Evolutionary conservation across 2,113 vertebrate species (phyloP).

Genomic region (Candoia aspera): DNA sequence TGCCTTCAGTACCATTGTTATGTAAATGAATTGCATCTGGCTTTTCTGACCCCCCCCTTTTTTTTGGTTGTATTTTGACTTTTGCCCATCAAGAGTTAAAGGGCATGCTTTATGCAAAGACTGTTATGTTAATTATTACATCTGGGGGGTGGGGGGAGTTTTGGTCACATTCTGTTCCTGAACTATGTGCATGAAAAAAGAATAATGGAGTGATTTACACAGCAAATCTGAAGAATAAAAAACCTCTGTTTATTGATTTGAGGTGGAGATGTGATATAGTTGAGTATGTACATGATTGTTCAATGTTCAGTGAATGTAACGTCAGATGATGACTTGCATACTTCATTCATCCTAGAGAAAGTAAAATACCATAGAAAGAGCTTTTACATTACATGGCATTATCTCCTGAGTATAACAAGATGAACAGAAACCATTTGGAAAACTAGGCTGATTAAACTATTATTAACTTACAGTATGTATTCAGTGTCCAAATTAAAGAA

Average conservation of each 20-base stretch:
- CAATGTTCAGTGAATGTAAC: background rate
- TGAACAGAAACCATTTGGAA: background rate
- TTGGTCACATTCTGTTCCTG: background rate
- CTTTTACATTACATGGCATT: background rate
- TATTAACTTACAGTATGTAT: background rate
- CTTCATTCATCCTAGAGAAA: background rate
- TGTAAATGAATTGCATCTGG: background rate
- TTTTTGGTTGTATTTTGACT: background rate
- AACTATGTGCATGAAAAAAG: background rate
- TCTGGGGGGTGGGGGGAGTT: background rate
- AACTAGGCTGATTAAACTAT: background rate
- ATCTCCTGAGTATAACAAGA: background rate
- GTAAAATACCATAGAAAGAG: background rate
- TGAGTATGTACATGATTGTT: background rate
- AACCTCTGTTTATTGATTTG: background rate
- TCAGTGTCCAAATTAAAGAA: background rate
- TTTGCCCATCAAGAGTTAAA: background rate
- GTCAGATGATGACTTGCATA: background rate
- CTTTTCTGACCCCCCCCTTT: background rate
- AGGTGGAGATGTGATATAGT: background rate
- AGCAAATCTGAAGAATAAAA: background rate
- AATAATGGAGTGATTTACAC: background rate
- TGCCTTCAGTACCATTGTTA: too few relatives aligned
- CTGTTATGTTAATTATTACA: slow-evolving; percentile 25
- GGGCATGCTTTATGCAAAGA: background rate